These are phyloP conservation scores for Dipodomys ordii DNA, from an alignment of 2,113 vertebrate species.

Conservation along the genomic window DNA sequence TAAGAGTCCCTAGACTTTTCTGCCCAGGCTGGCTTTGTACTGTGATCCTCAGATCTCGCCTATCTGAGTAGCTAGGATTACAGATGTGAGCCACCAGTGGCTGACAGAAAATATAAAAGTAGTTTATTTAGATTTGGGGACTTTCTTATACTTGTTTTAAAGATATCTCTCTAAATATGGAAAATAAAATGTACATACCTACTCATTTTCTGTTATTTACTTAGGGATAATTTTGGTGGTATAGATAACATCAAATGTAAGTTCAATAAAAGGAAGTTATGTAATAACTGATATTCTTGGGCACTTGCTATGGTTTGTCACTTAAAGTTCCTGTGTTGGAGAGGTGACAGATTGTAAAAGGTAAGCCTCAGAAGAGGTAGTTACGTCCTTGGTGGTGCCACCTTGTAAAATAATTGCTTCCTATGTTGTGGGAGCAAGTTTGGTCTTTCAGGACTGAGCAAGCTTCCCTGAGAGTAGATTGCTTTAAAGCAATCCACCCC, in stretches of 20 bases:
- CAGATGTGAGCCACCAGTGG: too few relatives aligned
- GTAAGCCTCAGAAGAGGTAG: background rate
- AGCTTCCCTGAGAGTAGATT: background rate
- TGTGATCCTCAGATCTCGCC: too few relatives aligned
- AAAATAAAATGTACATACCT: background rate
- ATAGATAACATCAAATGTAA: background rate
- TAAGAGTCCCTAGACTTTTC: too few relatives aligned
- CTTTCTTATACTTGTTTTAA: constrained; percentile 1
- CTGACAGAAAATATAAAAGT: background rate
- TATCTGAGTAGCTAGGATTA: too few relatives aligned
- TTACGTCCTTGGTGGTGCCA: background rate
- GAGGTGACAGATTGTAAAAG: too few relatives aligned
- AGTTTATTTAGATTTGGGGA: background rate
- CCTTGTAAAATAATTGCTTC: background rate
- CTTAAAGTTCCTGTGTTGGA: background rate
- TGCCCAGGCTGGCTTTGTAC: too few relatives aligned
- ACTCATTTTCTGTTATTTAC: background rate
- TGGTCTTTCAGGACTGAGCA: background rate
- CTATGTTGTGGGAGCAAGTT: background rate
- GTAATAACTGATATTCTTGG: background rate
- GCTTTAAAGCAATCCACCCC: background rate
- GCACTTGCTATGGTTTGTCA: background rate
- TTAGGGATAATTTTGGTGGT: background rate
- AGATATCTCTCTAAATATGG: background rate
- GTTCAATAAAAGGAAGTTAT: constrained; percentile 2